Percentiles rank a stretch among this genome's conserved stretches.
Conservation (phyloP, 2,888 invertebrate genomes). For the Agrotis ipsilon region DNA sequence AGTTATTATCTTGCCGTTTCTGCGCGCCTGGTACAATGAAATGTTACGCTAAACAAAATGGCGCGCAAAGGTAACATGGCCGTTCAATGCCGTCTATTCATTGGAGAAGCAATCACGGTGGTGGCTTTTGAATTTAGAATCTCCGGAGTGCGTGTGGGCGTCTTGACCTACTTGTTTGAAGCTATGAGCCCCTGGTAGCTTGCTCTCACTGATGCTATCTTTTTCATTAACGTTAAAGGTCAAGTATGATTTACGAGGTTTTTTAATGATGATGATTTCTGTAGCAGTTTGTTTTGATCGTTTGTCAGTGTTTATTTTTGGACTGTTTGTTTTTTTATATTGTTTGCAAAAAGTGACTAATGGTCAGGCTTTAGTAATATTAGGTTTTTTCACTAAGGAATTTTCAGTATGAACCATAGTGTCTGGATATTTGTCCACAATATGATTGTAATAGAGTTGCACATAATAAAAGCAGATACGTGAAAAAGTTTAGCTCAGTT, state of each 20-base stretch:
- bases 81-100: slow-evolving; percentile 56
- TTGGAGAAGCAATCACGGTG: slow-evolving; percentile 54
- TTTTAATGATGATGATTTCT: slow-evolving; percentile 41
- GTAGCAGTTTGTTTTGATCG: neutral
- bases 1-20: slow-evolving; percentile 32
- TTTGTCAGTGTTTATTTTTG: neutral
- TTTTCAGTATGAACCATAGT: no score
- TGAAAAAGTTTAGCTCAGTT: neutral
- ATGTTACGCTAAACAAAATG: slow-evolving; percentile 50
- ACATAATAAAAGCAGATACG: no score
- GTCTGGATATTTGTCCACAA: no score
- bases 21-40: slow-evolving; percentile 52
- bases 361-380: no score
- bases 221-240: slow-evolving; percentile 42
- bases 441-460: no score
- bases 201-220: slow-evolving; percentile 50
- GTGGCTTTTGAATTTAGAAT: slow-evolving; percentile 63
- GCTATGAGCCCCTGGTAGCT: slow-evolving; percentile 60
- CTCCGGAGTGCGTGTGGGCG: slow-evolving; percentile 62
- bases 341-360: no score
- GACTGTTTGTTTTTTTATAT: no score
- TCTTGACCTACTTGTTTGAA: slow-evolving; percentile 69
- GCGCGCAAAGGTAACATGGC: slow-evolving; percentile 54
- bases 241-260: slow-evolving; percentile 32
- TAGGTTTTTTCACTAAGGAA: no score